Evolutionary conservation across 2,888 invertebrate genomes (phyloP), one percentile per base, ranked within the genome.

Genomic region (Apodemia mormo): DNA sequence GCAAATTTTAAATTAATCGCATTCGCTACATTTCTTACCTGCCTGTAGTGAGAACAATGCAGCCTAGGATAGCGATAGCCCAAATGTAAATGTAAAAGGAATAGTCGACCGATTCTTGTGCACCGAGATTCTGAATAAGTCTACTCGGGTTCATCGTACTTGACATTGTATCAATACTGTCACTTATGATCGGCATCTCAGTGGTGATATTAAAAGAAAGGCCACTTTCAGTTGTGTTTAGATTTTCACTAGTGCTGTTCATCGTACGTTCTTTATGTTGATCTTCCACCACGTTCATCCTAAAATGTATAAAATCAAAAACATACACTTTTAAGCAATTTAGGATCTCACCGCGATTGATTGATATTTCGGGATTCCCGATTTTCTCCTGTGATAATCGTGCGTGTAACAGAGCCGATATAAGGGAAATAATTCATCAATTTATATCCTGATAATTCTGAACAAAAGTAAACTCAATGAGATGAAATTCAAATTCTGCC

Each of bases 41-140:
- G 77, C 81, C 85, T n/a, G 94, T 94, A 7, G 95, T 95, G 56
- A 96, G 85, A 5, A 96, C 22, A 45, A 96, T 94, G 67, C 95
- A 94, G 2, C 89, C 89, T 0, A 94, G 58, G 73, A 96, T 95
- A 66, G 94, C 94, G 49, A 85, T 79, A 0, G 94, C 94, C 88
- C 96, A 96, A 71, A 96, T 87, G 74, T 93, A 93, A 77, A 95
- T 94, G 74, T 88, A 93, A 70, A 75, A 89, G 0, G 78, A 73
- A 74, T 91, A 82, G 68, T 89, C 85, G 69, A 89, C 58, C 76
- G 79, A 54, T 45, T 78, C 73, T 8, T 79, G 75, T 2, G 14
- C 14, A 14, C 79, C 81, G 2, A 88, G 79, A 67, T 86, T 82
- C 66, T 87, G 83, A 2, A 89, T 85, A 0, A 89, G 80, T 0